These are phyloP conservation scores for Hypomecis punctinalis DNA, from an alignment of 2,888 invertebrate species.

Conservation along the genomic window DNA sequence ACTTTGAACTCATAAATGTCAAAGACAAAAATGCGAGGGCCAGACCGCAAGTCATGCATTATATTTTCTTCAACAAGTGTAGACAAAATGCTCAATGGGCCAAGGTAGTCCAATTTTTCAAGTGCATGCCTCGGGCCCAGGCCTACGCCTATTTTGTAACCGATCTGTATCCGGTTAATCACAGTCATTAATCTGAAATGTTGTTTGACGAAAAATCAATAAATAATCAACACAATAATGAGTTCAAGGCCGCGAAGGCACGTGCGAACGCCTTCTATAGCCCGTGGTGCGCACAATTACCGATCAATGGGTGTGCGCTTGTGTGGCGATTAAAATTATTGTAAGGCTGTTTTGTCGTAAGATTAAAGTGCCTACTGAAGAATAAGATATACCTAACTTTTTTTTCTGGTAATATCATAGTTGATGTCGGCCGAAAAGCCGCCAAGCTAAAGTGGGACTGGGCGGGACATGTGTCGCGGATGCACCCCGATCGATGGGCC, in stretches of 20 bases:
- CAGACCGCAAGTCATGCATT: not conserved
- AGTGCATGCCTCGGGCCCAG: constrained; percentile 36
- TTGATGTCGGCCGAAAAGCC: no score
- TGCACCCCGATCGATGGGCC: no score
- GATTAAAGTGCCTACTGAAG: no score
- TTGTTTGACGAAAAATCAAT: constrained; percentile 64
- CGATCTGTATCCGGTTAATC: constrained; percentile 53
- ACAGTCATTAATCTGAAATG: constrained; percentile 60
- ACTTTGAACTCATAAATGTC: not conserved
- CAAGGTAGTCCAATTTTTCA: constrained; percentile 29
- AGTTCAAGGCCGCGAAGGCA: constrained; percentile 60
- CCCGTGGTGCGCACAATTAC: constrained; percentile 34
- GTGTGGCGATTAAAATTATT: not conserved
- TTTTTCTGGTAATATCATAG: no score
- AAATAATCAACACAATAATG: constrained; percentile 59
- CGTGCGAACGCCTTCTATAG: constrained; percentile 56
- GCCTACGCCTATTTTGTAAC: constrained; percentile 41
- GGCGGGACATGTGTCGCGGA: no score
- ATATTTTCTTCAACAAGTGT: constrained; percentile 15
- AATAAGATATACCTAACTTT: no score
- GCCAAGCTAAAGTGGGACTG: no score
- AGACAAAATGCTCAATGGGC: constrained; percentile 10
- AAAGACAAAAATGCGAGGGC: not conserved
- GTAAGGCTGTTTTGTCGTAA: not conserved
- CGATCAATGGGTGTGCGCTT: not conserved